These are phyloP conservation scores for Muricea muricata DNA, from an alignment of 92 coral and sea anemone genomes.

Conservation along the genomic window DNA sequence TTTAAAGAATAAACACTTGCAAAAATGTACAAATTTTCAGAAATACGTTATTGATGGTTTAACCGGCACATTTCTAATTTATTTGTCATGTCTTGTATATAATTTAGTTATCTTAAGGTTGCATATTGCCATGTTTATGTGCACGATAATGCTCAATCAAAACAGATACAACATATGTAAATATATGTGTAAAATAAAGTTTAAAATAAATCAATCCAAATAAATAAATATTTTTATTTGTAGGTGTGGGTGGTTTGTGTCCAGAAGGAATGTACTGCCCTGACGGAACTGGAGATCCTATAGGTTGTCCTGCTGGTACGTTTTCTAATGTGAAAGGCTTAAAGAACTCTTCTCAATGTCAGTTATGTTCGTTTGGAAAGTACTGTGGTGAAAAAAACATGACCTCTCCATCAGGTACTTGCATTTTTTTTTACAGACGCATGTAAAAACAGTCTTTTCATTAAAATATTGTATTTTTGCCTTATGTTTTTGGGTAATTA, in stretches of 20 bases:
- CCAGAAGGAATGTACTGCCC: conserved; percentile 90
- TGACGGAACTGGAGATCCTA: conserved; percentile 78
- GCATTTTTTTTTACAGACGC: no score
- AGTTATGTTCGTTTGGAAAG: conserved; percentile 84
- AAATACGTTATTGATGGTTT: no score
- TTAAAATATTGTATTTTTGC: not conserved
- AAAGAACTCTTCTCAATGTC: conserved; percentile 68
- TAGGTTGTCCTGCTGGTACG: conserved; percentile 92
- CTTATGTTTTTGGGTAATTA: not conserved
- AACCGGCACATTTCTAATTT: no score
- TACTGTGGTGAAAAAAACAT: conserved; percentile 89
- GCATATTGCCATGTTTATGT: no score
- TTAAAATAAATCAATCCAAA: not conserved
- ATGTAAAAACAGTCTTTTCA: no score
- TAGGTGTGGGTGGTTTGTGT: conserved; percentile 85
- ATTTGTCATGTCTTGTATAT: no score
- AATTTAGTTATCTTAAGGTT: no score
- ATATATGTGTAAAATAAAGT: no score
- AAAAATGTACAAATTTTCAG: no score
- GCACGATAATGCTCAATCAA: no score
- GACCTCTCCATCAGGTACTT: conserved; percentile 87
- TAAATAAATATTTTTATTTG: not conserved
- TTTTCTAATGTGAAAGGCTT: conserved; percentile 91
- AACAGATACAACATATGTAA: no score
- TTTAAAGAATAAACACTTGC: no score